phyloP scores from a whole-genome alignment of 2,797 vertebrate species.

The Poecilia velifera region DNA sequence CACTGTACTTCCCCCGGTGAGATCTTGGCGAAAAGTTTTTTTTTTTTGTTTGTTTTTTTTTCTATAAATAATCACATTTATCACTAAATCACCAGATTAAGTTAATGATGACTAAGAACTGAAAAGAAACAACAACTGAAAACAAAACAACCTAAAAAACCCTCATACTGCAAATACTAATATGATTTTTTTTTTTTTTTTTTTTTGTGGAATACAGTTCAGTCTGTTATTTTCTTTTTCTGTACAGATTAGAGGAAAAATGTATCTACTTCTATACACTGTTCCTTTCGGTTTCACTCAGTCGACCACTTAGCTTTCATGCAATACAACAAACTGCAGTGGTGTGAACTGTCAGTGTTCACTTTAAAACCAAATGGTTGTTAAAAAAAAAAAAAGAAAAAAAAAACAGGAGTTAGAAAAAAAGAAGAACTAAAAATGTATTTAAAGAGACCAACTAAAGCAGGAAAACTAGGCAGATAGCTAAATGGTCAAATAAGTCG shows the following conservation, averaged over 20 bases:
- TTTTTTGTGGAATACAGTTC: slow-evolving; percentile 78
- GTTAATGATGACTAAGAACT: slow-evolving; percentile 56
- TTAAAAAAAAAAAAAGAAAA: neutral
- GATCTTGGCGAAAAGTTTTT: slow-evolving; percentile 37
- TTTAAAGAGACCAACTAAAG: slow-evolving; percentile 68
- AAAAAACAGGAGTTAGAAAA: slow-evolving; percentile 55
- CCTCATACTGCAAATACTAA: slow-evolving; percentile 68
- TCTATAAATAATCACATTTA: slow-evolving; percentile 68
- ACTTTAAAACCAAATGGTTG: slow-evolving; percentile 66
- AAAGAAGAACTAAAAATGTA: slow-evolving; percentile 15
- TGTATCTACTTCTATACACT: slow-evolving; percentile 87
- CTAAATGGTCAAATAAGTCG: slow-evolving; percentile 81
- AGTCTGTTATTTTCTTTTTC: slow-evolving; percentile 86
- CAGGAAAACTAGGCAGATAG: slow-evolving; percentile 70
- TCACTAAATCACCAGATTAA: slow-evolving; percentile 51
- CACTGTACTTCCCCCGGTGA: slow-evolving; percentile 29
- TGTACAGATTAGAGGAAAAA: slow-evolving; percentile 91
- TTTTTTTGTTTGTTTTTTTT: slow-evolving; percentile 38
- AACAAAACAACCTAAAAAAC: slow-evolving; percentile 32
- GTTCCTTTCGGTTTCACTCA: slow-evolving; percentile 80
- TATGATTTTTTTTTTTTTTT: slow-evolving; percentile 61
- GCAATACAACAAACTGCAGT: slow-evolving; percentile 73
- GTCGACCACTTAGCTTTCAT: slow-evolving; percentile 83
- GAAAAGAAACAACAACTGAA: slow-evolving; percentile 39
- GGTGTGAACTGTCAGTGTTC: slow-evolving; percentile 68